Base-by-base conservation (phyloP, 2,797 vertebrate genomes). In the Tachyglossus aculeatus region DNA sequence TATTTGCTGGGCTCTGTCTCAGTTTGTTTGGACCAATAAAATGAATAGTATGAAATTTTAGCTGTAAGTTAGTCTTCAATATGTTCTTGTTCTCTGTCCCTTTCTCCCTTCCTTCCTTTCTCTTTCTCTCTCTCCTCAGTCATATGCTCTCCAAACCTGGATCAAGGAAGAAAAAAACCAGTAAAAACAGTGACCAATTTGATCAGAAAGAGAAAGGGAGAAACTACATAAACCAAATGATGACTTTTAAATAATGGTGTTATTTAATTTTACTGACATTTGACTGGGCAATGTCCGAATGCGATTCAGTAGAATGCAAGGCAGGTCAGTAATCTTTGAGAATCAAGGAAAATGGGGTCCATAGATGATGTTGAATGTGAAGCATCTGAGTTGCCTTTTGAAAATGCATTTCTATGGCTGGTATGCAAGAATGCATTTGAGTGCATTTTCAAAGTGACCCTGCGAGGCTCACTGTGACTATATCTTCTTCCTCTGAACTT, bases 361-460 rank as follows among this genome's bases (percentile, higher is more conserved):
- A 43, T 37, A 65, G 67, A 65, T n/a, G n/a, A n/a, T n/a, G n/a
- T n/a, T n/a, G n/a, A n/a, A n/a, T n/a, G n/a, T n/a, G n/a, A n/a
- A n/a, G n/a, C n/a, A n/a, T n/a, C n/a, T n/a, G n/a, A 74, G 1
- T 60, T 58, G 71, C 56, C 69, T 88, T 76, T 67, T 0, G 36
- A 50, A 71, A 73, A 59, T 44, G 60, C 72, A 65, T 24, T 51
- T 44, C 69, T 77, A 12, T 56, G 63, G 71, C 59, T 74, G 56
- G 54, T 24, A 84, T 74, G 64, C 48, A 83, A 56, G 72, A 80
- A 54, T 61, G 66, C 77, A 77, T 41, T 44, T 70, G 75, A 68
- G 40, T 78, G 73, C 71, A 60, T 72, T 84, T 51, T 83, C 80
- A 88, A 90, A 86, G 83, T 89, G 81, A 81, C 80, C 83, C 71